Evolutionary conservation across 2,888 invertebrate species (phyloP).

Genomic region (Cephus runcator): DNA sequence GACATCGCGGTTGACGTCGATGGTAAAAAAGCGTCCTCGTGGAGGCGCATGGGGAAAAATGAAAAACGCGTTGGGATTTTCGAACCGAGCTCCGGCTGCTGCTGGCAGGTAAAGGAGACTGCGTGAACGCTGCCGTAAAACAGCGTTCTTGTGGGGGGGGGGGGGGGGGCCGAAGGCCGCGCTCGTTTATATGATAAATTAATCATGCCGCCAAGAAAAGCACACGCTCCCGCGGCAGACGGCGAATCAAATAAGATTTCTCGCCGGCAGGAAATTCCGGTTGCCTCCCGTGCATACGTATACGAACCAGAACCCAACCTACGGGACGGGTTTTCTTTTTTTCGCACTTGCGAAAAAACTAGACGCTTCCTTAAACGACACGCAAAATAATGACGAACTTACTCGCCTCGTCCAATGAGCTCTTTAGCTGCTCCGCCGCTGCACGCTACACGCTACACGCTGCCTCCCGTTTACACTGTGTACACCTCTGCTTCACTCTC

Average conservation of each 20-base stretch:
- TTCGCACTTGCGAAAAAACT: constrained; percentile 31
- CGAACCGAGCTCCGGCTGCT: background rate
- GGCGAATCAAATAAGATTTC: constrained; percentile 21
- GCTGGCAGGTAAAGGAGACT: background rate
- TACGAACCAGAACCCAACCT: constrained; percentile 16
- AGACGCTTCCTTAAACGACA: constrained; percentile 41
- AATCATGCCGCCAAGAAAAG: constrained; percentile 7
- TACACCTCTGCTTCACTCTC: background rate
- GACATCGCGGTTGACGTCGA: background rate
- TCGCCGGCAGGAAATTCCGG: constrained; percentile 38
- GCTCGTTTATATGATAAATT: constrained; percentile 26
- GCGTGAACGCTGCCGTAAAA: background rate
- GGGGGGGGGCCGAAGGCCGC: constrained; percentile 18
- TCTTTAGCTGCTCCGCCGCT: constrained; percentile 25
- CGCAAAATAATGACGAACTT: constrained; percentile 47
- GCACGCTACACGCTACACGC: constrained; percentile 6
- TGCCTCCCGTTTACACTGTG: background rate
- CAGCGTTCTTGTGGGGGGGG: constrained; percentile 5
- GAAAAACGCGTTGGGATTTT: background rate
- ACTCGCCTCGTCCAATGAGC: constrained; percentile 20
- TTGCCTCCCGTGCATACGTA: constrained; percentile 23
- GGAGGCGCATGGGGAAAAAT: background rate
- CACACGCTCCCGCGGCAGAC: background rate
- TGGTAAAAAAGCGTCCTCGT: constrained; percentile 4
- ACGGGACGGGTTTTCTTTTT: constrained; percentile 23